These are phyloP conservation scores for Hemaris fuciformis DNA, from an alignment of 2,888 invertebrate species.

Conservation along the genomic window DNA sequence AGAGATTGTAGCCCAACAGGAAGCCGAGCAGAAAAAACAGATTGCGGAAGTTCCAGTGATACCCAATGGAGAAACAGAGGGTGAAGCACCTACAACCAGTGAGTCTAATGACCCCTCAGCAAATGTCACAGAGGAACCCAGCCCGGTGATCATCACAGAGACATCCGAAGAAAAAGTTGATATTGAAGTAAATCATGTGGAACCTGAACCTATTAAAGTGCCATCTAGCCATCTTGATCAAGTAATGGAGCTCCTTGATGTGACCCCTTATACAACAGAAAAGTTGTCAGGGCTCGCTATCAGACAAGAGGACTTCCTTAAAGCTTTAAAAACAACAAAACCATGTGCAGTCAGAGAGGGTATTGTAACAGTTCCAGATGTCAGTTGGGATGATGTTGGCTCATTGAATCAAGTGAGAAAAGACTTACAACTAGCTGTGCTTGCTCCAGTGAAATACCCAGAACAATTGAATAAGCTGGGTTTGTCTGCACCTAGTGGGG, in stretches of 20 bases:
- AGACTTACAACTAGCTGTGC: conserved; percentile 93
- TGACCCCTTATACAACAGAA: conserved; percentile 82
- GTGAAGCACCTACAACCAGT: conserved; percentile 37
- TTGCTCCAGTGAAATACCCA: conserved; percentile 95
- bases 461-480: conserved; percentile 90
- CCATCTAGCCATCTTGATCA: conserved; percentile 65
- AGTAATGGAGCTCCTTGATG: conserved; percentile 85
- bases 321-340: conserved; percentile 90
- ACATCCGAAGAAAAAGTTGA: conserved; percentile 34
- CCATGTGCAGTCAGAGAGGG: conserved; percentile 98
- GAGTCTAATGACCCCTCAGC: conserved; percentile 38
- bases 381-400: conserved; percentile 98
- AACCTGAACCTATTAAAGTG: conserved; percentile 29
- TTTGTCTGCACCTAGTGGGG: conserved; percentile 91
- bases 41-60: conserved; percentile 46
- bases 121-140: conserved; percentile 31
- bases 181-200: conserved; percentile 33
- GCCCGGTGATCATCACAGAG: conserved; percentile 32
- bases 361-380: conserved; percentile 98
- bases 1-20: conserved; percentile 32
- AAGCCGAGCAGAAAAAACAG: conserved; percentile 28
- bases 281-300: conserved; percentile 85
- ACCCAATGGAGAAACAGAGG: conserved; percentile 67
- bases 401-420: conserved; percentile 93
- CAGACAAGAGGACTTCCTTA: conserved; percentile 87